Evolutionary conservation across 2,113 vertebrate genomes (phyloP).

Genomic region (Benitochromis conjunctus): DNA sequence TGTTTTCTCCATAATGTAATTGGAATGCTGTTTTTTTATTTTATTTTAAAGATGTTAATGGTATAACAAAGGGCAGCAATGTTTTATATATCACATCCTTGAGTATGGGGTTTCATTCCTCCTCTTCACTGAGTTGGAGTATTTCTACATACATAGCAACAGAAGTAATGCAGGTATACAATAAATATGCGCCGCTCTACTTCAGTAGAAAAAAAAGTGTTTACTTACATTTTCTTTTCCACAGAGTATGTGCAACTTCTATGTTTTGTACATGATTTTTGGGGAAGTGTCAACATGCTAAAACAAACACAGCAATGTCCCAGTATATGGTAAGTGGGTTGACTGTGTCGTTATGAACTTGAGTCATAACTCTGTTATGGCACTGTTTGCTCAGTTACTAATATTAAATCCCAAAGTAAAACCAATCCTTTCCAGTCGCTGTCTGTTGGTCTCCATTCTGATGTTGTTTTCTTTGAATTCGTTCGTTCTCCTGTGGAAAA

Average conservation of each 20-base stretch:
- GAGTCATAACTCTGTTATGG: neutral
- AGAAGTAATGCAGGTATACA: neutral
- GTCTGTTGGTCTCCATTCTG: neutral
- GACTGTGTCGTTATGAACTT: neutral
- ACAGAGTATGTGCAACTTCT: neutral
- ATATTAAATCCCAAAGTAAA: neutral
- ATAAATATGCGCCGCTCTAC: neutral
- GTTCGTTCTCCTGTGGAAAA: too few relatives aligned
- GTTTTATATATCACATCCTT: neutral
- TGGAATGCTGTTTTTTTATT: neutral
- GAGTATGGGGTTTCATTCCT: neutral
- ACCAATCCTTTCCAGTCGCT: neutral
- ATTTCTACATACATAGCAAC: neutral
- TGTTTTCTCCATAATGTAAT: neutral
- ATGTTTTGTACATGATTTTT: neutral
- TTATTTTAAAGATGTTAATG: neutral
- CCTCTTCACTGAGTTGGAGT: neutral
- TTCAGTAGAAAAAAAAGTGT: neutral
- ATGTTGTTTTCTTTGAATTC: neutral
- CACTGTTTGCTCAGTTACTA: neutral
- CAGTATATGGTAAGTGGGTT: neutral
- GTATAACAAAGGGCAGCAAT: neutral
- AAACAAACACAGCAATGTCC: neutral
- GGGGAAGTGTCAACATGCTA: neutral
- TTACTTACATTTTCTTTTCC: neutral